These are phyloP conservation scores for Mongoloraphidia duomilia DNA, from an alignment of 2,888 invertebrate species.

Conservation along the genomic window DNA sequence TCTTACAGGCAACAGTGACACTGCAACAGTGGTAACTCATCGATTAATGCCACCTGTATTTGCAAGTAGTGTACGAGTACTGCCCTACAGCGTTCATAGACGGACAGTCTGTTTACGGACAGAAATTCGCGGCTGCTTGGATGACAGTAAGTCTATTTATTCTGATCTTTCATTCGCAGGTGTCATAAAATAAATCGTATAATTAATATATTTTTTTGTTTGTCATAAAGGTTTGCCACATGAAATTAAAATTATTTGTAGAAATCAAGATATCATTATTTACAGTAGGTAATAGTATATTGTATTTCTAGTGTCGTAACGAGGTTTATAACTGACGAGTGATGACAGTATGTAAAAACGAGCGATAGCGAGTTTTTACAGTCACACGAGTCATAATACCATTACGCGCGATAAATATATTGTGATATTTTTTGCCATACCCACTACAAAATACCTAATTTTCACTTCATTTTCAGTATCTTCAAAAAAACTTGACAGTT, in stretches of 20 bases:
- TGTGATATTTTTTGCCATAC: no score
- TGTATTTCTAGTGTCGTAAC: no score
- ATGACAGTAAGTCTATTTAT: conserved; percentile 39
- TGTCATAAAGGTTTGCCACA: background rate
- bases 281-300: background rate
- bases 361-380: no score
- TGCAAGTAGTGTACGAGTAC: conserved; percentile 52
- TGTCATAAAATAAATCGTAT: background rate
- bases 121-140: conserved; percentile 58
- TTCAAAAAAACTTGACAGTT: background rate
- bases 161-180: conserved; percentile 2
- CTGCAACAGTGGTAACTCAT: conserved; percentile 50
- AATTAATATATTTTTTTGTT: background rate
- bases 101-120: conserved; percentile 61
- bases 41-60: conserved; percentile 55
- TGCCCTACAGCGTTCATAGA: conserved; percentile 56
- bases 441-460: no score
- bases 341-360: no score
- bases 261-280: background rate
- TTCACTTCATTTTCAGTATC: no score
- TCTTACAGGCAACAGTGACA: conserved; percentile 58
- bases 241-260: background rate
- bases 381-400: no score
- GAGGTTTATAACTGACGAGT: no score
- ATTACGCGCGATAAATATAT: no score